Evolutionary conservation across 2,888 invertebrate species (phyloP).

Genomic region (Toxonevra muliebris): DNA sequence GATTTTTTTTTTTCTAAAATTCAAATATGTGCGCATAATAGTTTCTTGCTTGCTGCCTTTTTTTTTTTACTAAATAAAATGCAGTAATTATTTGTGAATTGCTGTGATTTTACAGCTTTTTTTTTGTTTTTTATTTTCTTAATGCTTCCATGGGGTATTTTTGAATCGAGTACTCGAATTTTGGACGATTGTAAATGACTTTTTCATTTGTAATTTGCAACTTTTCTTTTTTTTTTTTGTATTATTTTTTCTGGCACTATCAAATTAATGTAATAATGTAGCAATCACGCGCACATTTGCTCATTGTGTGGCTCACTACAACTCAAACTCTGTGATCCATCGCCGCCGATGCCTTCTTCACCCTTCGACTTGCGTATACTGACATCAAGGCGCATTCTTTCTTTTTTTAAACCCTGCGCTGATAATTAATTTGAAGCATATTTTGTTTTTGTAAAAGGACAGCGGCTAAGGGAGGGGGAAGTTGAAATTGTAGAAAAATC

Average conservation of each 20-base stretch:
- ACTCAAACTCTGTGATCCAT: slow-evolving; percentile 8
- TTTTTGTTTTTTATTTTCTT: too few relatives aligned
- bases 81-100: too few relatives aligned
- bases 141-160: too few relatives aligned
- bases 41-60: too few relatives aligned
- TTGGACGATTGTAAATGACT: background rate
- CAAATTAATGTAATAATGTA: slow-evolving; percentile 43
- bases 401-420: slow-evolving; percentile 4
- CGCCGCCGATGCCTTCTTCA: background rate
- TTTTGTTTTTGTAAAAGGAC: background rate
- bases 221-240: slow-evolving; percentile 20
- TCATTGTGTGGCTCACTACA: slow-evolving; percentile 8
- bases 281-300: slow-evolving; percentile 41
- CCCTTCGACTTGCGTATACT: background rate
- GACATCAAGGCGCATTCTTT: background rate
- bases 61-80: too few relatives aligned
- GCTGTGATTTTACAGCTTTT: too few relatives aligned
- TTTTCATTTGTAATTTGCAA: slow-evolving; percentile 19
- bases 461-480: background rate
- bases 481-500: slow-evolving; percentile 6
- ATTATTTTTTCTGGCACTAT: slow-evolving; percentile 1
- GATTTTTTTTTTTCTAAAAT: too few relatives aligned
- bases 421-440: slow-evolving; percentile 23
- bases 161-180: too few relatives aligned
- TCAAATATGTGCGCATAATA: too few relatives aligned